Conservation (phyloP, 2,113 vertebrate species). For the Lipophrys pholis region DNA sequence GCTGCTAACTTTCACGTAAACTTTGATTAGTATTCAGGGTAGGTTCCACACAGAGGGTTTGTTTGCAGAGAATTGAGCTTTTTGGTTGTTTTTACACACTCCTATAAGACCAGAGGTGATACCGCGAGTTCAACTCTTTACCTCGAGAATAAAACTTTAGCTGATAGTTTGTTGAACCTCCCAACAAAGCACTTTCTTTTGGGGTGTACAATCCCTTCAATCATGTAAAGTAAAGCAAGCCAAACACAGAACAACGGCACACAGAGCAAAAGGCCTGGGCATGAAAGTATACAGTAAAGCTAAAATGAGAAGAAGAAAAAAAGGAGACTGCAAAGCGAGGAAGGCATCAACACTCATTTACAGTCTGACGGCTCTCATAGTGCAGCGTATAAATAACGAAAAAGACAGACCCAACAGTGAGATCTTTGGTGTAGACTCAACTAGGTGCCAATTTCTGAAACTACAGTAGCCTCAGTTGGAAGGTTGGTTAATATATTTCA, state of each 20-base stretch:
- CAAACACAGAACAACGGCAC: background rate
- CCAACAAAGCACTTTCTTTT: background rate
- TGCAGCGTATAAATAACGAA: background rate
- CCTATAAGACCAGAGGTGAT: background rate
- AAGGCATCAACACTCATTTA: constrained; percentile 11
- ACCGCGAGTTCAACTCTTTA: background rate
- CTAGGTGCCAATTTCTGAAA: background rate
- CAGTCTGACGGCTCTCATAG: constrained; percentile 4
- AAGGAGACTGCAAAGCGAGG: background rate
- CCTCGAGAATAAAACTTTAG: background rate
- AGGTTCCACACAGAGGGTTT: background rate
- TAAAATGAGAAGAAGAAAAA: background rate
- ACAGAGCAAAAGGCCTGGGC: background rate
- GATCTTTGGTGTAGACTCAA: background rate
- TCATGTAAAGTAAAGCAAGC: too few species aligned
- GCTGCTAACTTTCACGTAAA: too few species aligned
- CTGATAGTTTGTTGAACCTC: background rate
- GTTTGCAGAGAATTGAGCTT: background rate
- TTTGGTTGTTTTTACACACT: background rate
- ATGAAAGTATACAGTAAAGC: background rate
- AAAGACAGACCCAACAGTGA: background rate
- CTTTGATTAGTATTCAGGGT: too few species aligned
- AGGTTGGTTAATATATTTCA: background rate
- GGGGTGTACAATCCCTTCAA: background rate
- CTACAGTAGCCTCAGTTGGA: background rate